Evolutionary conservation across 2,113 vertebrate species (phyloP).

Genomic region (Microtus montanus): DNA sequence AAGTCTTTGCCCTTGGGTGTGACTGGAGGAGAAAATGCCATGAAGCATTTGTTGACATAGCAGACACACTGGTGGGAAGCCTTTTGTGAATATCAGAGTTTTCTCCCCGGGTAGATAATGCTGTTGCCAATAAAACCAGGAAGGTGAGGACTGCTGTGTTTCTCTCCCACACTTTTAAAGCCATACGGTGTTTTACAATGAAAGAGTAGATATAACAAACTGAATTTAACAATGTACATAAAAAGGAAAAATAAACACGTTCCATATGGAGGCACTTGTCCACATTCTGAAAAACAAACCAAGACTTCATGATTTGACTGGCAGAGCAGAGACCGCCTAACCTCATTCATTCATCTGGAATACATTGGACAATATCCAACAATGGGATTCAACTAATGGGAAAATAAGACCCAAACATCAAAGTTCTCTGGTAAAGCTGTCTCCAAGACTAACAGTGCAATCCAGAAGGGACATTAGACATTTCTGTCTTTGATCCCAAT

Average conservation of each 20-base stretch:
- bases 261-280: not conserved
- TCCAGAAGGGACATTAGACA: not conserved
- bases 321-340: not conserved
- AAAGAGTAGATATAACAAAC: not conserved
- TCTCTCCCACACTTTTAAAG: not conserved
- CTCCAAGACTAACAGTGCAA: not conserved
- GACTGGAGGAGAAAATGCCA: slow-evolving; percentile 4
- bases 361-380: not conserved
- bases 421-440: not conserved
- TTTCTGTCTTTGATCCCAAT: fast-evolving
- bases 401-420: not conserved
- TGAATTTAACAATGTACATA: not conserved
- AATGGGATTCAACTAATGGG: not conserved
- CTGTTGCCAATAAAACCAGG: not conserved
- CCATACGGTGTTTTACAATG: not conserved
- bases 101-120: not conserved
- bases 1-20: not conserved
- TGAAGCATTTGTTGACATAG: not conserved
- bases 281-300: not conserved
- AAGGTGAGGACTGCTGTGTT: not conserved
- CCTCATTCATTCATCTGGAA: not conserved
- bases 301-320: not conserved
- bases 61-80: not conserved
- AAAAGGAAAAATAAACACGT: not conserved
- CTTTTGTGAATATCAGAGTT: not conserved